Evolutionary conservation across 2,797 vertebrate genomes (phyloP).

Genomic region (Mormyrus proboscirostris): DNA sequence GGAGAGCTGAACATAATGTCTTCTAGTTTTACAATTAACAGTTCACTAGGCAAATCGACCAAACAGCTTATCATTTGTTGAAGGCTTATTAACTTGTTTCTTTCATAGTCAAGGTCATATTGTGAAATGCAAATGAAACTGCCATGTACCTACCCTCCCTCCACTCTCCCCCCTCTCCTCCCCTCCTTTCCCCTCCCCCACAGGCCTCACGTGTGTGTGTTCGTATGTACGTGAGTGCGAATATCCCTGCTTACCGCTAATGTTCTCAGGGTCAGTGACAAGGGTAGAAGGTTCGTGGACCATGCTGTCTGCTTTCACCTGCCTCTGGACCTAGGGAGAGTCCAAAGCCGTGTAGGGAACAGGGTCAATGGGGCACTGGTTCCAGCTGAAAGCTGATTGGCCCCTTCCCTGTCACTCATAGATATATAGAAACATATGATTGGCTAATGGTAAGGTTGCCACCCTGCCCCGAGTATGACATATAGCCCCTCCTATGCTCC

Average conservation of each 20-base stretch:
- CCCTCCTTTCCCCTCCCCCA: background rate
- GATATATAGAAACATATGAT: background rate
- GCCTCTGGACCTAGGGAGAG: background rate
- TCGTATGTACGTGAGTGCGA: background rate
- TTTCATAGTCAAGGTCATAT: conserved; percentile 73
- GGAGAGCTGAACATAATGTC: conserved; percentile 77
- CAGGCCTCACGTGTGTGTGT: background rate
- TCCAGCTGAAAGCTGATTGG: background rate
- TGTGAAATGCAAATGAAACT: conserved; percentile 52
- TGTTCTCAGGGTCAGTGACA: background rate
- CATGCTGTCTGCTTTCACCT: background rate
- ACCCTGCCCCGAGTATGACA: background rate
- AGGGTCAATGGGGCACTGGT: background rate
- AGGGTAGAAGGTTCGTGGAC: background rate
- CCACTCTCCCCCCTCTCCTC: background rate
- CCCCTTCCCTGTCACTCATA: background rate
- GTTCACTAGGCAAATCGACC: conserved; percentile 77
- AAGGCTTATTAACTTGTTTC: conserved; percentile 81
- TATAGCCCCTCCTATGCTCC: background rate
- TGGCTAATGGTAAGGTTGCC: background rate
- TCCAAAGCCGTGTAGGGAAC: background rate
- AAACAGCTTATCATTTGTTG: conserved; percentile 79
- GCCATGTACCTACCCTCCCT: background rate
- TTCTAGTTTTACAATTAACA: conserved; percentile 85
- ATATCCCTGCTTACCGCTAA: background rate